phyloP scores from a whole-genome alignment of 2,888 invertebrate genomes.

The Acronicta aceris region DNA sequence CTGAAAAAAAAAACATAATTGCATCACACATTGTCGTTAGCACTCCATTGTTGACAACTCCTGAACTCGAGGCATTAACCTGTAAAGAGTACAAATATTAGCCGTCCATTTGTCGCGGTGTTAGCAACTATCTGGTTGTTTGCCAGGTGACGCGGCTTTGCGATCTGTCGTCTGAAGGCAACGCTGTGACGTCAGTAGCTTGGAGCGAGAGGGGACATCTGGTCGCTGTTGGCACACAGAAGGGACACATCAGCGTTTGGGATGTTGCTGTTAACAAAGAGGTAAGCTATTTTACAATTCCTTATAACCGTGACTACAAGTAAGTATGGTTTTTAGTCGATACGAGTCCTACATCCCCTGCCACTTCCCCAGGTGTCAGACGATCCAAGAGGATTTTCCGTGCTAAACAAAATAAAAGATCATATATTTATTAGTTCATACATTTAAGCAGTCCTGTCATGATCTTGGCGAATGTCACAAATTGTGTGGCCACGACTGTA shows the following conservation, averaged over 20 bases:
- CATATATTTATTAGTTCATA: no score
- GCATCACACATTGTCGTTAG: no score
- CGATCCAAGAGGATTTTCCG: no score
- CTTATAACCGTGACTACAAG: no score
- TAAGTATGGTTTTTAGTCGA: no score
- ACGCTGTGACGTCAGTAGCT: conserved; percentile 99
- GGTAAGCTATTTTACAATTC: no score
- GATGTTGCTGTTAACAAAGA: conserved; percentile 98
- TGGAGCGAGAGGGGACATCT: conserved; percentile 99
- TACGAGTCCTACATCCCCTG: no score
- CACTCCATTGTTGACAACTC: conserved; percentile 23
- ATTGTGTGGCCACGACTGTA: no score
- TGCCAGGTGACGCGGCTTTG: conserved; percentile 96
- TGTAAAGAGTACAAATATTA: conserved; percentile 38
- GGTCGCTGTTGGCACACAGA: conserved; percentile 99
- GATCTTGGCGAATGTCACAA: no score
- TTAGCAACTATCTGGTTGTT: conserved; percentile 32
- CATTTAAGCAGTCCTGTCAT: no score
- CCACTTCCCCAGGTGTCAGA: no score
- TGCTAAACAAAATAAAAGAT: no score
- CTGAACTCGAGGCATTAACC: conserved; percentile 44
- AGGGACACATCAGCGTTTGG: conserved; percentile 99
- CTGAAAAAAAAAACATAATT: background rate
- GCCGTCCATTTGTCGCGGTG: conserved; percentile 30
- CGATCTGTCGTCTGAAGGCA: conserved; percentile 97